These are phyloP conservation scores for Onychorhynchus coronatus DNA, from an alignment of 2,113 vertebrate genomes.

Conservation along the genomic window DNA sequence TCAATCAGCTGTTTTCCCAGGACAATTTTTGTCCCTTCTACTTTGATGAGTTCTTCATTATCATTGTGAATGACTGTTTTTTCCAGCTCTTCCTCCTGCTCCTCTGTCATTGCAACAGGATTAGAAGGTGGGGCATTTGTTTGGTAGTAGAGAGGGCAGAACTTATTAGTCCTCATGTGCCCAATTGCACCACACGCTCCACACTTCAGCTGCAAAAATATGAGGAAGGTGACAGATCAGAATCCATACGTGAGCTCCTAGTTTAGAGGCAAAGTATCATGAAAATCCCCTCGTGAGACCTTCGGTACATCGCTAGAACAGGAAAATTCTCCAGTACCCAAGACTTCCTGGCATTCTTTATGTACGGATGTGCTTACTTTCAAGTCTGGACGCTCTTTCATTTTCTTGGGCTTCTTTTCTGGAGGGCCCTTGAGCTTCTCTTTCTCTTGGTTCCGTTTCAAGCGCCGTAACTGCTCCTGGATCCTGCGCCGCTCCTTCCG, in stretches of 20 bases:
- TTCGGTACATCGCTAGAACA: neutral
- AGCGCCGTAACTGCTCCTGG: slow-evolving; percentile 91
- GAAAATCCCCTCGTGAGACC: neutral
- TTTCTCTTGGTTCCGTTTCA: slow-evolving; percentile 97
- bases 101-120: slow-evolving; percentile 98
- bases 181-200: slow-evolving; percentile 97
- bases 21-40: slow-evolving; percentile 98
- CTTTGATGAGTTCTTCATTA: slow-evolving; percentile 98
- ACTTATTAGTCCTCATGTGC: slow-evolving; percentile 99
- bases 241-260: neutral
- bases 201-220: slow-evolving; percentile 86
- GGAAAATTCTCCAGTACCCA: neutral
- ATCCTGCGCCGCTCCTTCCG: slow-evolving; percentile 92
- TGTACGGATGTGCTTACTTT: slow-evolving; percentile 75
- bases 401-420: slow-evolving; percentile 96
- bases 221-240: neutral
- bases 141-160: slow-evolving; percentile 98
- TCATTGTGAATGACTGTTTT: slow-evolving; percentile 98
- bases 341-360: neutral
- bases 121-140: slow-evolving; percentile 97
- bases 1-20: slow-evolving; percentile 97
- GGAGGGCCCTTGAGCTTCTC: slow-evolving; percentile 95
- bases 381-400: slow-evolving; percentile 95
- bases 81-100: slow-evolving; percentile 97
- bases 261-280: neutral